Evolutionary conservation across 1,140 invertebrate species (phyloP), one percentile per base, ranked within the genome.

Genomic region (Pogonus chalceus): DNA sequence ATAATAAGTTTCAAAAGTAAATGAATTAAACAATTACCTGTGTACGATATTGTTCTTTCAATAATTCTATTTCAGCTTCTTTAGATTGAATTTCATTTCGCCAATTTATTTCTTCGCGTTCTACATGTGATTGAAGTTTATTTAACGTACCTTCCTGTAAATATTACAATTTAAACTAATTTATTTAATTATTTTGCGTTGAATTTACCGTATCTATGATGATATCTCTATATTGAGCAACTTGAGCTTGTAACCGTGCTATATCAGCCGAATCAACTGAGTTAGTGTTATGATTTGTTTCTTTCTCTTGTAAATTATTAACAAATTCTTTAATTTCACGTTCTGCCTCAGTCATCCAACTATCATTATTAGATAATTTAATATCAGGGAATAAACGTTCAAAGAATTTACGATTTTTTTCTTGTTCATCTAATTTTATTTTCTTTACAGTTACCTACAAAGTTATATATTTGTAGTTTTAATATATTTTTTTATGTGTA

Each of bases 131-230:
- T 65, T 88, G 81, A 49, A 88, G 69, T 60, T 79, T 77, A 56
- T 80, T 82, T 55, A 88, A 69, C 64, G 83, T 81, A 24, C 75
- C 76, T 66, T 88, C 84, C 82, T 84, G 55, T 20, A 70, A 63
- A 23, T 1, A 52, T 0, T 14, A 43, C 20, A 52, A 1, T 54
- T 20, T n/a, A 24, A 47, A 46, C 26, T 22, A 23, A 24, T 46
- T 26, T 31, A 47, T 23, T 22, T 35, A 37, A 49, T 20, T 39
- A 3, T 39, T 4, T 21, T 39, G 12, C 35, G 18, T 18, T 39
- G 55, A 60, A 72, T 74, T 71, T 72, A 87, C 85, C 59, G 85
- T 88, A 61, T 88, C 83, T 46, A 80, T 77, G 56, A 89, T 85
- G 55, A 87, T 80, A 63, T 72, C 78, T 63, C 87, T 83, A 61